Conservation (phyloP, 2,113 vertebrate species). For the Corynorhinus townsendii region DNA sequence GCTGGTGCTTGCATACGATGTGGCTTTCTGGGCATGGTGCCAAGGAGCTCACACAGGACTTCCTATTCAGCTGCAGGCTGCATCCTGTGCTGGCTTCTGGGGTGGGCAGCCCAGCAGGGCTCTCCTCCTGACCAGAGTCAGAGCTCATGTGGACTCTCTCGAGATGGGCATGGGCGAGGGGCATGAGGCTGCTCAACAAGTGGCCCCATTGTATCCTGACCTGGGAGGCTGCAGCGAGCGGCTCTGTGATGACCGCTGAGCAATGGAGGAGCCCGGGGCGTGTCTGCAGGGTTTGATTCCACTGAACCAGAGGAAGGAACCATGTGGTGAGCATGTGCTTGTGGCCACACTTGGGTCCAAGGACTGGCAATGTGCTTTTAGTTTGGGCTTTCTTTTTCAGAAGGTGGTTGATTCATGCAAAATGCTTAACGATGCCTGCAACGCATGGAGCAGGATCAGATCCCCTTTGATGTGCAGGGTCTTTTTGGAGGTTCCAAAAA, state of each 20-base stretch:
- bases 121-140: background rate
- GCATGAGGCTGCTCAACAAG: background rate
- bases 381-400: conserved; percentile 60
- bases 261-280: fast-evolving
- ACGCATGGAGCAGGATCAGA: background rate
- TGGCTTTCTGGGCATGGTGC: background rate
- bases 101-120: background rate
- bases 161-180: background rate
- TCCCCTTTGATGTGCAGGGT: conserved; percentile 48
- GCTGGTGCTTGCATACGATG: background rate
- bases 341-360: background rate
- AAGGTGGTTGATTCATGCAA: conserved; percentile 60
- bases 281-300: background rate
- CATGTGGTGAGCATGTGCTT: conserved; percentile 56
- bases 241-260: background rate
- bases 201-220: conserved; percentile 11
- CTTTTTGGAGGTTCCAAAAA: conserved; percentile 66
- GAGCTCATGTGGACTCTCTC: background rate
- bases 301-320: background rate
- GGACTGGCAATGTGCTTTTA: conserved; percentile 45
- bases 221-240: fast-evolving
- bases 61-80: conserved; percentile 20
- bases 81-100: background rate
- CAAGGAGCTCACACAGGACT: conserved; percentile 33
- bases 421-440: conserved; percentile 50